Evolutionary conservation across 2,797 vertebrate species (phyloP).

Genomic region (Poeciliopsis gracilis): DNA sequence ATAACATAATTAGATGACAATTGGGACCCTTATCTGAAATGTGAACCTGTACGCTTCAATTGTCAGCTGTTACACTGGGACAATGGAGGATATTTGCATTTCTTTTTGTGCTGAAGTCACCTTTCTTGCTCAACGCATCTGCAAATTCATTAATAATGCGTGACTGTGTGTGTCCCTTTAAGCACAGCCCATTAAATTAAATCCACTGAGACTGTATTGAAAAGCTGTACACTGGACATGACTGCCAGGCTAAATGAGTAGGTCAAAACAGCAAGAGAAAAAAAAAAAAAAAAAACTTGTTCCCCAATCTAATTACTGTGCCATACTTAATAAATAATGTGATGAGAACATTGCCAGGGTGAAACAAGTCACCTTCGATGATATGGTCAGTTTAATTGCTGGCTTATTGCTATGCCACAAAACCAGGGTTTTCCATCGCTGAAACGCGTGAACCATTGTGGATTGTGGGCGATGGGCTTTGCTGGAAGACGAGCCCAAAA

Average conservation of each 20-base stretch:
- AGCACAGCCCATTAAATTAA: not conserved
- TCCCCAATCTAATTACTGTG: not conserved
- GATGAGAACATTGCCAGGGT: not conserved
- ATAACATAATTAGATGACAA: not conserved
- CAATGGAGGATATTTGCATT: not conserved
- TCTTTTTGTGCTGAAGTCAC: not conserved
- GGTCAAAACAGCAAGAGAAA: not conserved
- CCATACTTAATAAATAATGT: not conserved
- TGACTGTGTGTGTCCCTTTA: not conserved
- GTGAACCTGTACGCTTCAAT: not conserved
- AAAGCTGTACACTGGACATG: not conserved
- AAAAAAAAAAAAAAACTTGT: not conserved
- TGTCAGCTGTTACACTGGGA: not conserved
- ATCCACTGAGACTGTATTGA: not conserved
- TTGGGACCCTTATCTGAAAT: not conserved
- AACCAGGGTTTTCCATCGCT: not conserved
- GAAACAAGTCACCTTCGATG: not conserved
- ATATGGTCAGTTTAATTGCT: not conserved
- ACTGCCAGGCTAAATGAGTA: conserved; percentile 1
- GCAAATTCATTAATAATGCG: not conserved
- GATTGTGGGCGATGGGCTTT: not conserved
- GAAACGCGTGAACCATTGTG: not conserved
- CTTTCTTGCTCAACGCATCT: conserved; percentile 14
- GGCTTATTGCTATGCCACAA: not conserved
- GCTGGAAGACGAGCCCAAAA: not conserved